phyloP scores from a whole-genome alignment of 92 coral and sea anemone genomes.

The Metridium senile region DNA sequence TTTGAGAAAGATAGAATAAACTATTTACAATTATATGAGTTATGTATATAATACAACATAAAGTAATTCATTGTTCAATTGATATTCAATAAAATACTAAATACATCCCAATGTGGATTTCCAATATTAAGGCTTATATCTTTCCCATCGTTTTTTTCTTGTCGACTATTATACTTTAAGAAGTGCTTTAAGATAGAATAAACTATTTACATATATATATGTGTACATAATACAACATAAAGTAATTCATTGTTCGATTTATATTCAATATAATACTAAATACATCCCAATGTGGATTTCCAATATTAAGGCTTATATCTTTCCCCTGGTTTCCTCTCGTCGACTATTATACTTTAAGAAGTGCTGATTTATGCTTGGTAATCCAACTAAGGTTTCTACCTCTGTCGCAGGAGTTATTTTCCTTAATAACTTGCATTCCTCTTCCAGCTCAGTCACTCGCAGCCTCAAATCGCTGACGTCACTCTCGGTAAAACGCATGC shows the following conservation, averaged over 20 bases:
- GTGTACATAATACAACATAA: no score
- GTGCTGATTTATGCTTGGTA: not conserved
- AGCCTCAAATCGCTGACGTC: slow-evolving; percentile 35
- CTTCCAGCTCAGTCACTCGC: slow-evolving; percentile 29
- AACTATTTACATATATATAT: no score
- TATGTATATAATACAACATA: no score
- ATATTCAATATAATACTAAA: no score
- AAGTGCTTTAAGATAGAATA: no score
- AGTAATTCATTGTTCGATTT: no score
- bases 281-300: no score
- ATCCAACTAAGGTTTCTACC: not conserved
- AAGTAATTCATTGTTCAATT: no score
- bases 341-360: slow-evolving; percentile 2
- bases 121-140: not conserved
- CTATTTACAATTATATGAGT: no score
- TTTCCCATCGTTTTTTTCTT: not conserved
- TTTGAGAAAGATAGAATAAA: no score
- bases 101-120: no score
- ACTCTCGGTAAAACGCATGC: slow-evolving; percentile 24
- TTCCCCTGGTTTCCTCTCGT: not conserved
- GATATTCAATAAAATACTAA: no score
- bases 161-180: not conserved
- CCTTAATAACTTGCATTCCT: slow-evolving; percentile 29
- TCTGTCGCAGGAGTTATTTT: slow-evolving; percentile 6
- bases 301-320: not conserved